phyloP scores from a whole-genome alignment of 2,113 vertebrate genomes.

The Tinamus guttatus region DNA sequence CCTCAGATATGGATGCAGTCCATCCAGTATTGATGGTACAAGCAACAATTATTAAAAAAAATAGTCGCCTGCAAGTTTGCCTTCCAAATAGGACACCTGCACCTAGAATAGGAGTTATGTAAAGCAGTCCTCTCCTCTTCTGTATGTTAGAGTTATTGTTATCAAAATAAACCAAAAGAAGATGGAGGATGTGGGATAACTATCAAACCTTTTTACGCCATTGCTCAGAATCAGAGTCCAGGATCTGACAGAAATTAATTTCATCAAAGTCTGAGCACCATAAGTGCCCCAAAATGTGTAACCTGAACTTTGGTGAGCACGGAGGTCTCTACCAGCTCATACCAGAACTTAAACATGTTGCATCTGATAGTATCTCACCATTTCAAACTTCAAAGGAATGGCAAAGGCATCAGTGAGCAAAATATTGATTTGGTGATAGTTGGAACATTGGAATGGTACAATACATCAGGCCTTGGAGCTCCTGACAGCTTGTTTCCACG shows the following conservation, averaged over 20 bases:
- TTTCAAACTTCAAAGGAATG: neutral
- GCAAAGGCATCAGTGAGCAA: neutral
- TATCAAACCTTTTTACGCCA: neutral
- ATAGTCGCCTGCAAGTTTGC: neutral
- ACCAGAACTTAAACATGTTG: neutral
- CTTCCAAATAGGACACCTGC: neutral
- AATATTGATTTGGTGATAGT: neutral
- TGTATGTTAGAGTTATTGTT: neutral
- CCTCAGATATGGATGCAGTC: neutral
- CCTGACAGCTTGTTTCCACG: neutral
- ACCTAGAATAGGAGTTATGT: neutral
- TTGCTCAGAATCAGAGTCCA: neutral
- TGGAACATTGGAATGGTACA: neutral
- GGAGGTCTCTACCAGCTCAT: neutral
- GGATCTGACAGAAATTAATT: fast-evolving
- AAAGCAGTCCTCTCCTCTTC: neutral
- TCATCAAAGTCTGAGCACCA: neutral
- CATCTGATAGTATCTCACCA: neutral
- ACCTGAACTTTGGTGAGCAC: neutral
- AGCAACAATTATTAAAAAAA: neutral
- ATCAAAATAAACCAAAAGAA: neutral
- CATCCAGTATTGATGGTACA: neutral
- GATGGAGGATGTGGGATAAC: neutral
- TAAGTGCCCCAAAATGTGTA: neutral
- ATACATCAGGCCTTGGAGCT: neutral